Evolutionary conservation across 2,888 invertebrate species (phyloP).

Genomic region (Stegana nigrithorax): DNA sequence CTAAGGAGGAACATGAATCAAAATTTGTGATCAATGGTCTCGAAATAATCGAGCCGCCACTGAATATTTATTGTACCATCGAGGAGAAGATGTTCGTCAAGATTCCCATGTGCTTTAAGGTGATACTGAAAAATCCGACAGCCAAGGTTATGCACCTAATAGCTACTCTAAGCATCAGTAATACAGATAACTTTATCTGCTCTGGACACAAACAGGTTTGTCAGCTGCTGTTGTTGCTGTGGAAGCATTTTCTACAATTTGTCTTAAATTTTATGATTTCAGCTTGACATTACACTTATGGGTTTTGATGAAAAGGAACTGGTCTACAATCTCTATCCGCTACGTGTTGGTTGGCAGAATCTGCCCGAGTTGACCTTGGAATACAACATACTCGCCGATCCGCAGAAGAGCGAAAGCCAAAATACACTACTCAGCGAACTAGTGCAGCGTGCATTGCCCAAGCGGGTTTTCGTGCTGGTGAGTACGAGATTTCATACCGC

Average conservation of each 20-base stretch:
- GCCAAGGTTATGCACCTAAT: constrained; percentile 66
- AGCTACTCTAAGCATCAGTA: constrained; percentile 64
- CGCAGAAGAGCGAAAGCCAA: constrained; percentile 62
- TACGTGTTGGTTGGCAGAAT: constrained; percentile 68
- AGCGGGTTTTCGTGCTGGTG: constrained; percentile 68
- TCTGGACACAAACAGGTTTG: constrained; percentile 90
- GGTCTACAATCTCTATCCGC: constrained; percentile 66
- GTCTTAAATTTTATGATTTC: neutral
- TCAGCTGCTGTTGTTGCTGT: neutral
- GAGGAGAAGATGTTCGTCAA: constrained; percentile 69
- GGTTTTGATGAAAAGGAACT: constrained; percentile 65
- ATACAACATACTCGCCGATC: constrained; percentile 66
- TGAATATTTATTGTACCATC: constrained; percentile 68
- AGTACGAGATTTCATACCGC: constrained; percentile 28
- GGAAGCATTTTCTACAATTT: neutral
- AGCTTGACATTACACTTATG: constrained; percentile 68
- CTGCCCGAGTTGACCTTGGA: constrained; percentile 65
- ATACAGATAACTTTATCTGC: constrained; percentile 89
- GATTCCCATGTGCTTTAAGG: constrained; percentile 67
- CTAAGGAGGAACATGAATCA: constrained; percentile 66
- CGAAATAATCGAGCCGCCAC: constrained; percentile 64
- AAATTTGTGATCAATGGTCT: constrained; percentile 66
- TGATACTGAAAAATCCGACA: constrained; percentile 67
- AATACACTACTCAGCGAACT: constrained; percentile 63
- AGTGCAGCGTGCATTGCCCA: constrained; percentile 68